Percentiles rank a stretch among this genome's conserved stretches.
These are phyloP conservation scores for Nephrotoma appendiculata DNA, from an alignment of 2,888 invertebrate genomes.

Conservation along the genomic window DNA sequence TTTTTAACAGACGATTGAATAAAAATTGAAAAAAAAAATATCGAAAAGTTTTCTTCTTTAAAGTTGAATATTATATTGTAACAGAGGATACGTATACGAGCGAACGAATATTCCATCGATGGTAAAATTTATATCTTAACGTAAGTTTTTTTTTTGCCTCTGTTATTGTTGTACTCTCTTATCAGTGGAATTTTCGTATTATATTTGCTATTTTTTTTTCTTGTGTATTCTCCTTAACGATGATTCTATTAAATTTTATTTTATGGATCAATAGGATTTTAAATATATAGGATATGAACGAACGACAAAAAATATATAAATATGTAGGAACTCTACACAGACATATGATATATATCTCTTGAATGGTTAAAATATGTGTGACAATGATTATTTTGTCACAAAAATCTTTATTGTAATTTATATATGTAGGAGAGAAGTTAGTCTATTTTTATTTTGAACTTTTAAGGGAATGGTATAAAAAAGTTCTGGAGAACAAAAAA, in stretches of 20 bases:
- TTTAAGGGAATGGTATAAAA: neutral
- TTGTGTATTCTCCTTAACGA: neutral
- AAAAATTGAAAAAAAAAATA: neutral
- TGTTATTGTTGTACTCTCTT: neutral
- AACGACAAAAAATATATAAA: neutral
- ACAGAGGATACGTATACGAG: neutral
- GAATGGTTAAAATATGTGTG: neutral
- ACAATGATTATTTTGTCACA: neutral
- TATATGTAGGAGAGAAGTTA: neutral
- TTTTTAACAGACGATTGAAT: conserved; percentile 3
- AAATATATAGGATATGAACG: neutral
- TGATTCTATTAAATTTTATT: neutral
- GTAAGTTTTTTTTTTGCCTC: neutral
- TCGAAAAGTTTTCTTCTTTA: neutral
- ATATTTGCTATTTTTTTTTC: neutral
- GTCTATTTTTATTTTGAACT: neutral
- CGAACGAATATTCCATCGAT: neutral
- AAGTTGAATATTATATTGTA: neutral
- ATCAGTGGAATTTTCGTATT: neutral
- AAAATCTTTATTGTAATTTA: neutral
- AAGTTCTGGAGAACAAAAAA: neutral
- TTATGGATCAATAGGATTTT: neutral
- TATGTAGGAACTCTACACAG: neutral
- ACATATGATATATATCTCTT: neutral
- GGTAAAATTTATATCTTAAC: neutral